phyloP scores from a whole-genome alignment of 2,888 invertebrate genomes.

The Steromphala cineraria region DNA sequence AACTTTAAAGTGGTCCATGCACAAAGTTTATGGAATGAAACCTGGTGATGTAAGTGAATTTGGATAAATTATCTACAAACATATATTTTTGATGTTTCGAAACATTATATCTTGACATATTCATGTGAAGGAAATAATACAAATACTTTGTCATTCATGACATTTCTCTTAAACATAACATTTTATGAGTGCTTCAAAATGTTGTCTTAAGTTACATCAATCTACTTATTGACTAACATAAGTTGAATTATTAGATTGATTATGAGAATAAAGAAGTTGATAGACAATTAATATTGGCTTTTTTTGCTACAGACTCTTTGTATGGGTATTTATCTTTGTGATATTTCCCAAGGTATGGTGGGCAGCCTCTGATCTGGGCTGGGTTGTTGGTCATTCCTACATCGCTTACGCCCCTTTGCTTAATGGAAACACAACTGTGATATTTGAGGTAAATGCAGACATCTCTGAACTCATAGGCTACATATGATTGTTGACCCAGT shows the following conservation, averaged over 20 bases:
- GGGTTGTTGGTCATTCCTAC: slow-evolving; percentile 94
- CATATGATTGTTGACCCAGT: background rate
- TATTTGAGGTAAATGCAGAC: slow-evolving; percentile 73
- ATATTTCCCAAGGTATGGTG: slow-evolving; percentile 82
- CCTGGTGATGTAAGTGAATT: slow-evolving; percentile 77
- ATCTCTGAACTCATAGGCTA: background rate
- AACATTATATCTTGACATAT: too few species aligned
- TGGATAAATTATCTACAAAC: too few species aligned
- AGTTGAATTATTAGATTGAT: too few species aligned
- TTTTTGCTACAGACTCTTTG: too few species aligned
- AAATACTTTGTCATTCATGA: background rate
- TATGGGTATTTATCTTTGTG: too few species aligned
- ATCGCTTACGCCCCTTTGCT: slow-evolving; percentile 93
- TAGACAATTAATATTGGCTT: too few species aligned
- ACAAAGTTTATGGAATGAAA: slow-evolving; percentile 83
- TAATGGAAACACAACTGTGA: slow-evolving; percentile 82
- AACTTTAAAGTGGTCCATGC: slow-evolving; percentile 89
- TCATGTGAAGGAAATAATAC: too few species aligned
- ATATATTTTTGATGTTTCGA: too few species aligned
- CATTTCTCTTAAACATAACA: background rate
- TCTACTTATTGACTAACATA: too few species aligned
- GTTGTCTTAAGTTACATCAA: too few species aligned
- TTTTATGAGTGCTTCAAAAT: background rate
- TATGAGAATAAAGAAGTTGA: too few species aligned
- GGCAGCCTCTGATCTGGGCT: slow-evolving; percentile 84